phyloP scores from a whole-genome alignment of 2,888 invertebrate species.

The Heliconius aoede region DNA sequence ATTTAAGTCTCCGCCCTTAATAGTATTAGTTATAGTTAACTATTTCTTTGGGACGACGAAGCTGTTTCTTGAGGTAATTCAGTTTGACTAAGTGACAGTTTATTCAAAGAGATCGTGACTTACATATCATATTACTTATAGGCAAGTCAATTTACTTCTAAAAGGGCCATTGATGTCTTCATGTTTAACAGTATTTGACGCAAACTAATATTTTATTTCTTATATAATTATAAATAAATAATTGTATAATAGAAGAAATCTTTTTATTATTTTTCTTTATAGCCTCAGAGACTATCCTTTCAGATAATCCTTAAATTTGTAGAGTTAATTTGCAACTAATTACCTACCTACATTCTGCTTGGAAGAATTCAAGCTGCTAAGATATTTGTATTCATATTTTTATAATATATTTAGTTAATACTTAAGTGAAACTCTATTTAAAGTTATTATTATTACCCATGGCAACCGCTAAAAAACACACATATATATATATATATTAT shows the following conservation, averaged over 20 bases:
- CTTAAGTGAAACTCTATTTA: no score
- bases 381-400: neutral
- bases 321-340: neutral
- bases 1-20: slow-evolving; percentile 4
- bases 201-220: neutral
- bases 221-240: neutral
- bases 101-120: slow-evolving; percentile 67
- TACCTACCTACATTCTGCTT: neutral
- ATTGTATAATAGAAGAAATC: no score
- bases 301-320: neutral
- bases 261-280: neutral
- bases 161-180: neutral
- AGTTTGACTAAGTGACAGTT: slow-evolving; percentile 58
- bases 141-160: slow-evolving; percentile 61
- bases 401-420: no score
- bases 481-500: no score
- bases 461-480: no score
- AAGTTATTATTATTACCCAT: no score
- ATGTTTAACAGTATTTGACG: neutral
- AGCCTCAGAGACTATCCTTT: neutral
- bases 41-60: slow-evolving; percentile 13
- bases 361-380: neutral
- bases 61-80: slow-evolving; percentile 67
- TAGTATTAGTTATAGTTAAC: slow-evolving; percentile 6
- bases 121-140: slow-evolving; percentile 64